Conservation (phyloP, 2,797 vertebrate genomes). For the Halcyon leucocephala region DNA sequence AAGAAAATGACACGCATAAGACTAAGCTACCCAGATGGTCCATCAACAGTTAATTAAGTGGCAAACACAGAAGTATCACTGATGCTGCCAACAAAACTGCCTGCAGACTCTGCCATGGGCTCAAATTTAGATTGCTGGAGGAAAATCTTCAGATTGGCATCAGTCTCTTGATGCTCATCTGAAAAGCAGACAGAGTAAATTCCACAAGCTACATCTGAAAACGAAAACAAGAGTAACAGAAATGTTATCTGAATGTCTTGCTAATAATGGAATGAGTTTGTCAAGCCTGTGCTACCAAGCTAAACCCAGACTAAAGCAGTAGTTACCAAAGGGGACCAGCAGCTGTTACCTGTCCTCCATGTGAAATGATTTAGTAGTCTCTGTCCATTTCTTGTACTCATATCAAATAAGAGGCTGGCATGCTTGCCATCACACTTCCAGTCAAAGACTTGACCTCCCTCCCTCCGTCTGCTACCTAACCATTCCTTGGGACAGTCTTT, state of each 20-base stretch:
- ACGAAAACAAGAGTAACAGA: neutral
- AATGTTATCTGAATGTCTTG: neutral
- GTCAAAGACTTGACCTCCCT: too few relatives aligned
- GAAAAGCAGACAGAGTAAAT: slow-evolving; percentile 25
- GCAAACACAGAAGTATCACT: slow-evolving; percentile 15
- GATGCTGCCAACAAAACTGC: slow-evolving; percentile 20
- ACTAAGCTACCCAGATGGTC: slow-evolving; percentile 50
- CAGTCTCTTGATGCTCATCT: neutral
- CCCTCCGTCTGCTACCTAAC: neutral
- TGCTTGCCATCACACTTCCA: neutral
- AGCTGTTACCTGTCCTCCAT: neutral
- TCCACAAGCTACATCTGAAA: slow-evolving; percentile 21
- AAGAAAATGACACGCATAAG: slow-evolving; percentile 30
- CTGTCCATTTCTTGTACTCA: neutral
- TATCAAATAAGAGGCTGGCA: neutral
- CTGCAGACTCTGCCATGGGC: neutral
- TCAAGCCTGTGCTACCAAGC: neutral
- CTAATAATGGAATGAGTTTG: neutral
- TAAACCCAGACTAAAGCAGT: slow-evolving; percentile 6
- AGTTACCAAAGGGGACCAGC: neutral
- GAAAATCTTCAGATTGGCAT: slow-evolving; percentile 14
- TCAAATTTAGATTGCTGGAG: slow-evolving; percentile 33
- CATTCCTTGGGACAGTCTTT: neutral
- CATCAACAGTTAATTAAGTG: slow-evolving; percentile 69
- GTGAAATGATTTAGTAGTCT: neutral